A percentile compares a stretch with the other conserved stretches of the same genome.
Conservation (phyloP, 2,888 invertebrate species). For the Calameuta filiformis region DNA sequence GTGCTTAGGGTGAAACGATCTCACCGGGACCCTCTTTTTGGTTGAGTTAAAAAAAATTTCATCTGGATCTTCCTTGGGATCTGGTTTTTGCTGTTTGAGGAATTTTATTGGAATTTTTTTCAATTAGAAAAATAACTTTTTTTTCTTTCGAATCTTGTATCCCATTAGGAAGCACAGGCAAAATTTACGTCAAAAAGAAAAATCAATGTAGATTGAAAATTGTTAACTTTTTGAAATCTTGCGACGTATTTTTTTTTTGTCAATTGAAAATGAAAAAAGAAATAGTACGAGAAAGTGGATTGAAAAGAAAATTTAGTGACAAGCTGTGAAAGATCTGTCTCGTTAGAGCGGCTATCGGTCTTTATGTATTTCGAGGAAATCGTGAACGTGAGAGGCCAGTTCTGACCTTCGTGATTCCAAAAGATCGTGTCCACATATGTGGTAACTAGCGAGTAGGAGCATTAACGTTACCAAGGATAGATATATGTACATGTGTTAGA, state of each 20-base stretch:
- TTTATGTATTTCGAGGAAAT: slow-evolving; percentile 12
- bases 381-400: slow-evolving; percentile 1
- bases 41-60: slow-evolving; percentile 56
- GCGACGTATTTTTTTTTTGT: no score
- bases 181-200: no score
- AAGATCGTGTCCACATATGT: neutral
- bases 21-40: slow-evolving; percentile 44
- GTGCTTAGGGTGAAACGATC: slow-evolving; percentile 50
- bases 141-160: neutral
- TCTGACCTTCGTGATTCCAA: neutral
- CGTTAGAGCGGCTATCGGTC: neutral
- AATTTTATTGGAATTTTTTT: neutral
- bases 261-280: no score
- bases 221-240: neutral
- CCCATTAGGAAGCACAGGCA: no score
- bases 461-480: neutral
- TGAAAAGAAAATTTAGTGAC: neutral
- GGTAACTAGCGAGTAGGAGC: neutral
- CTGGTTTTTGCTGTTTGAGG: slow-evolving; percentile 15
- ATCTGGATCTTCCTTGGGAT: neutral
- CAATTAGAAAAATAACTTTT: neutral
- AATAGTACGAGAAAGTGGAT: neutral
- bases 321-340: neutral
- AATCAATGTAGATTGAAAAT: neutral
- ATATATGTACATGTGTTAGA: neutral